phyloP scores from a whole-genome alignment of 1,140 invertebrate genomes.

The Rhopalosiphum padi region DNA sequence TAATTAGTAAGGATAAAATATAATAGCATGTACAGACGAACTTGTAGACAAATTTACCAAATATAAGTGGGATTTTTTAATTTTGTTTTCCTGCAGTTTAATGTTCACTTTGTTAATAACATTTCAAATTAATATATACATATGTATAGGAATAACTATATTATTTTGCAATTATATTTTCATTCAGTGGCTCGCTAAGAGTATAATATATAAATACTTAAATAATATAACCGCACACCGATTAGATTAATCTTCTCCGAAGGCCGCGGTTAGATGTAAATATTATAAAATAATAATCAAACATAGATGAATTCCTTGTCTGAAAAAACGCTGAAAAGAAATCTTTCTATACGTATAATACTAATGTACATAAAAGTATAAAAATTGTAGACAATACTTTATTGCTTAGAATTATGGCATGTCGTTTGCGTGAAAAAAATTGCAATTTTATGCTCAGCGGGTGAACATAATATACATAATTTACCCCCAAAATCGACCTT shows the following conservation, averaged over 20 bases:
- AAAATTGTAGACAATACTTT: neutral
- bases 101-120: slow-evolving; percentile 12
- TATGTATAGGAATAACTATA: neutral
- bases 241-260: neutral
- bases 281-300: neutral
- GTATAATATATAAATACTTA: neutral
- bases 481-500: neutral
- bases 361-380: neutral
- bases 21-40: neutral
- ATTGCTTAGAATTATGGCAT: no score
- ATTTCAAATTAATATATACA: neutral
- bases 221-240: neutral
- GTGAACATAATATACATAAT: neutral
- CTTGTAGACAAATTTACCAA: neutral
- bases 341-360: neutral
- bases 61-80: neutral
- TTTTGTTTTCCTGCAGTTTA: neutral
- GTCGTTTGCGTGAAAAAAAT: neutral
- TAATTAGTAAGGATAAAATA: neutral
- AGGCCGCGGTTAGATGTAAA: neutral
- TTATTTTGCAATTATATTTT: slow-evolving; percentile 24
- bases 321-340: neutral
- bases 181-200: neutral
- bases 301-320: neutral
- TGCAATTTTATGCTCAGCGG: neutral